Base-by-base conservation (phyloP, 2,113 vertebrate species). In the Steatornis caripensis region DNA sequence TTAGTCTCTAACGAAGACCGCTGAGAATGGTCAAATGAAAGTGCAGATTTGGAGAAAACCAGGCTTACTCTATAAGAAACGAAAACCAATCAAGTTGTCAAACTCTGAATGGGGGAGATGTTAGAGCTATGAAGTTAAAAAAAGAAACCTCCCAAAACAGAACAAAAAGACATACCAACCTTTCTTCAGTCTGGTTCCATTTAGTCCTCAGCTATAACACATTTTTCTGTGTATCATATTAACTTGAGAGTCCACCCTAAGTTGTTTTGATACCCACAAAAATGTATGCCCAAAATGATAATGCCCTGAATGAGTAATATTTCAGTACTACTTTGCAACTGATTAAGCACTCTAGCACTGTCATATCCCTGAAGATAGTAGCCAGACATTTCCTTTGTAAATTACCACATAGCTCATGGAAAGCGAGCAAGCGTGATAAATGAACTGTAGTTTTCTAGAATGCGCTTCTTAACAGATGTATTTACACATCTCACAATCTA, bases 401-500 rank as follows among this genome's bases (percentile, higher is more conserved):
- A 4, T 48, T 83, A 61, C 78, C 94, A 90, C 70, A 64, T 30
- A 97, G 93, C 94, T 95, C 79, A 74, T 24, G 77, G 92, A 82
- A 94, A 96, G 70, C 14, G 70, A 75, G 94, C 97, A 96, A 97
- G 94, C 51, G 41, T 95, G 96, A 97, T 80, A 96, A 97, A 96
- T 96, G 88, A 95, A 88, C 95, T 68, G 62, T 6, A 70, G 62
- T 94, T 91, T 92, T 84, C 85, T 64, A 89, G 51, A 80, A 74
- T 48, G 53, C 26, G 49, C 81, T 91, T 93, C 80, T 77, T 76
- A 98, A 95, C 97, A 98, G 98, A 97, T 98, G 95, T 97, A 96
- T 97, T 97, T 97, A 96, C 97, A 97, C 95, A 97, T 69, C 92
- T 83, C 89, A 66, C 61, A 55, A 90, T 89, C 94, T 80, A 94